Base-by-base conservation (phyloP, 2,113 vertebrate species). In the Cettia cetti region DNA sequence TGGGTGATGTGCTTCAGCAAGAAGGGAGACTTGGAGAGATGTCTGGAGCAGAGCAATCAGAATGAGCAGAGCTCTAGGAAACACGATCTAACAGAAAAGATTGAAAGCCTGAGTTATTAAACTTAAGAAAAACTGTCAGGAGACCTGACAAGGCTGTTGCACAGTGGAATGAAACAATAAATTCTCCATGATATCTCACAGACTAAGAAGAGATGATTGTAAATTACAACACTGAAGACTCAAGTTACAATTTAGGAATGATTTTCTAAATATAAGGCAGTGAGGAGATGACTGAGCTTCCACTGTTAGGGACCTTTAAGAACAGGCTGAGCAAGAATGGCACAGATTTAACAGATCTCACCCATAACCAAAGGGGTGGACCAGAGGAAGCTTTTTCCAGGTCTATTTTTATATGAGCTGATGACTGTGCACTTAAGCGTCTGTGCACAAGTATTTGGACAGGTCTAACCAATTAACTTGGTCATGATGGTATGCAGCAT, bases 401-500 rank as follows among this genome's bases (percentile, higher is more conserved):
- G 44, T 89, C 92, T 88, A 39, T 86, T 96, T 96, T 92, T 74
- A 23, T 66, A 39, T 47, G 35, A 89, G 52, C 15, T 92, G 60
- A 93, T 90, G 90, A 89, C 82, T 83, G 27, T 74, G 80, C 82
- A 80, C 80, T 92, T 89, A 83, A 93, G 82, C 47, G 0, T 90
- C 92, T 96, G 94, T 93, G 82, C 89, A 94, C 69, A 78, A 71
- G 35, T 72, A 72, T 44, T 89, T 90, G 83, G 94, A 86, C 86
- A 94, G 91, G 77, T 86, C 92, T 88, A 94, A 94, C 85, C 83
- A 97, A 94, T 97, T 96, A 95, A 75, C 89, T 97, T 92, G 91
- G 60, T 86, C 74, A 40, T 90, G 90, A 95, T 66, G 54, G 87
- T 91, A 64, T 83, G 75, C 85, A 90, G 78, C 87, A 77, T 59